Evolutionary conservation across 2,113 vertebrate genomes (phyloP).

Genomic region (Suncus etruscus): DNA sequence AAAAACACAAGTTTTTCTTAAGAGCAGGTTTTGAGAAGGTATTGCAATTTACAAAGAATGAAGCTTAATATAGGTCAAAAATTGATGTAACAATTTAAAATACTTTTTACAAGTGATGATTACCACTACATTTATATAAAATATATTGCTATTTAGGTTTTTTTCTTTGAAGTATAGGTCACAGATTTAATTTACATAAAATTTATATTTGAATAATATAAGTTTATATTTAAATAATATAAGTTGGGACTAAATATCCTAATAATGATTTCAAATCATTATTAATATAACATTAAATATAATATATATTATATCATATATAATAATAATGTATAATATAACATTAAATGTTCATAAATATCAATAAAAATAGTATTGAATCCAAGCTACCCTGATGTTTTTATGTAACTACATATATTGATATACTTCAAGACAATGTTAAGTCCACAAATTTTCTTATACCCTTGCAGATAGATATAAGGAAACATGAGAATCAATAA

Average conservation of each 20-base stretch:
- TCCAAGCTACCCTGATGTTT: background rate
- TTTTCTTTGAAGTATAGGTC: slow-evolving; percentile 24
- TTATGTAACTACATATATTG: background rate
- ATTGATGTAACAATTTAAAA: background rate
- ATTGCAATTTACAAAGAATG: slow-evolving; percentile 31
- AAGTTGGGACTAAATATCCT: too few species aligned
- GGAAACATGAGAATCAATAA: background rate
- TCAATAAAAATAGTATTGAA: background rate
- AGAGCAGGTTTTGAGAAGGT: slow-evolving; percentile 52
- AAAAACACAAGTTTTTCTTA: slow-evolving; percentile 41
- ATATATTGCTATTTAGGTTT: background rate
- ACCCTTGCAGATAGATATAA: background rate
- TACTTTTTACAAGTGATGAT: background rate
- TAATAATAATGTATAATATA: too few species aligned
- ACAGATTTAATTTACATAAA: background rate
- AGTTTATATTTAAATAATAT: background rate
- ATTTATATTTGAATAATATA: background rate
- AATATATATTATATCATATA: too few species aligned
- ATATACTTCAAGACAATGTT: background rate
- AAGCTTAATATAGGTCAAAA: slow-evolving; percentile 31
- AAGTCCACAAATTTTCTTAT: background rate
- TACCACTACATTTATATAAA: slow-evolving; percentile 1
- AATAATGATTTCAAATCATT: too few species aligned
- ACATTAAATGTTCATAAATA: background rate
- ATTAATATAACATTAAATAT: too few species aligned